Evolutionary conservation across 2,888 invertebrate species (phyloP), one percentile per base, ranked within the genome.

Genomic region (Lasius fuliginosus): DNA sequence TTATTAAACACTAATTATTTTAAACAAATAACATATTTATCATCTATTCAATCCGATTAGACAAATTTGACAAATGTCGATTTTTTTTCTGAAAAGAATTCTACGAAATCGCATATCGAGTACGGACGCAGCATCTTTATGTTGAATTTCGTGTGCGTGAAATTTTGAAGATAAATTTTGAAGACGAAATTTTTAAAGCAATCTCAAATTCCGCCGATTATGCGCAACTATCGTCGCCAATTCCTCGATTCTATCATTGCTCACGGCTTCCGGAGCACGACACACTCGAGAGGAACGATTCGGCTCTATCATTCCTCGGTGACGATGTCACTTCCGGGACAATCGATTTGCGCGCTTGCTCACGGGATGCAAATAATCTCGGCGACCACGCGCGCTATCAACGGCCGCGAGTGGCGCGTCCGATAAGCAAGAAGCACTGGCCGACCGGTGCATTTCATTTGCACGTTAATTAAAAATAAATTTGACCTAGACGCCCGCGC

Each of bases 391-490:
- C 79, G 85, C 76, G 86, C 75, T 89, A 90, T 90, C 90, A 88
- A 85, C 86, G 82, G 62, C 86, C 83, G 83, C 84, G 91, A 88
- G 88, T 88, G 91, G 85, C 86, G 83, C 82, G 85, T 77, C 83
- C 83, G 92, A 91, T 91, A 91, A 92, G 89, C 90, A 87, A 91
- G 88, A 87, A 85, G 83, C 83, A 85, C 85, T 90, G 79, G 84
- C 74, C 83, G 82, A 84, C 73, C 82, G 88, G 85, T 53, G 89
- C 90, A 87, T 91, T 81, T 93, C 91, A 92, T 92, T 93, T 93
- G 91, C 91, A 93, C 92, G 88, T 92, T 93, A 92, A 92, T 93
- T 92, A 92, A 92, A 93, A 93, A 93, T 91, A 93, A 92, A 93
- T 93, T 91, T 90, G 82, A 82, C 73, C 82, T 75, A 75, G 68